Conservation (phyloP, 2,797 vertebrate species). For the Fistularia commersonii region DNA sequence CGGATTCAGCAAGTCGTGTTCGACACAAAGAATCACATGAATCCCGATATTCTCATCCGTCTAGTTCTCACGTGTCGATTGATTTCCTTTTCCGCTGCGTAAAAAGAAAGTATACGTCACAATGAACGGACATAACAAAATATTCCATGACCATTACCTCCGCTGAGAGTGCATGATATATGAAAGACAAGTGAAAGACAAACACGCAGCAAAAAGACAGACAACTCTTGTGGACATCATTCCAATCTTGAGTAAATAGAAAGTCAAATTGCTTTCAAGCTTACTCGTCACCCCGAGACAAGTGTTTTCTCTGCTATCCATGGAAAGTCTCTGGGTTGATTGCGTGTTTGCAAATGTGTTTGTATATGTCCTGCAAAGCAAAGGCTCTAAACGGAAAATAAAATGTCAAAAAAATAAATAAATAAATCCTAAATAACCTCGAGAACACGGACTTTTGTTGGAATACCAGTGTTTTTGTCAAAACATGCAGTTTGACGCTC, state of each 20-base stretch:
- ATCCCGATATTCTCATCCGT: too few relatives aligned
- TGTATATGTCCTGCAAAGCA: background rate
- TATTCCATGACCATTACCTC: constrained; percentile 9
- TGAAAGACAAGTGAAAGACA: constrained; percentile 30
- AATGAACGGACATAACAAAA: constrained; percentile 1
- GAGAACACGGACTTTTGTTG: too few relatives aligned
- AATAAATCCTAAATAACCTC: too few relatives aligned
- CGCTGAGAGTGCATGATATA: constrained; percentile 7
- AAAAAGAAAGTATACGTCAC: background rate
- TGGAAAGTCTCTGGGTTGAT: too few relatives aligned
- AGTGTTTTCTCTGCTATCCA: constrained; percentile 1
- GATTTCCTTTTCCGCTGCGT: too few relatives aligned
- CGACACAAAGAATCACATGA: too few relatives aligned
- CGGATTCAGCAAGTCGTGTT: too few relatives aligned
- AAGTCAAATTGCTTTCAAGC: constrained; percentile 47
- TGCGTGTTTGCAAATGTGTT: constrained; percentile 27
- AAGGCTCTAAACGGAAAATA: too few relatives aligned
- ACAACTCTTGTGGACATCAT: constrained; percentile 6
- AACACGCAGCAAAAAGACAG: constrained; percentile 35
- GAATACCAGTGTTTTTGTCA: background rate
- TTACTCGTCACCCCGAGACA: constrained; percentile 20
- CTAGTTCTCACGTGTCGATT: too few relatives aligned
- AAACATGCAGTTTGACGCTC: constrained; percentile 1
- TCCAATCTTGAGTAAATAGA: constrained; percentile 42
- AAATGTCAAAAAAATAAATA: too few relatives aligned